Evolutionary conservation across 2,888 invertebrate species (phyloP).

Genomic region (Rhamnusium bicolor): DNA sequence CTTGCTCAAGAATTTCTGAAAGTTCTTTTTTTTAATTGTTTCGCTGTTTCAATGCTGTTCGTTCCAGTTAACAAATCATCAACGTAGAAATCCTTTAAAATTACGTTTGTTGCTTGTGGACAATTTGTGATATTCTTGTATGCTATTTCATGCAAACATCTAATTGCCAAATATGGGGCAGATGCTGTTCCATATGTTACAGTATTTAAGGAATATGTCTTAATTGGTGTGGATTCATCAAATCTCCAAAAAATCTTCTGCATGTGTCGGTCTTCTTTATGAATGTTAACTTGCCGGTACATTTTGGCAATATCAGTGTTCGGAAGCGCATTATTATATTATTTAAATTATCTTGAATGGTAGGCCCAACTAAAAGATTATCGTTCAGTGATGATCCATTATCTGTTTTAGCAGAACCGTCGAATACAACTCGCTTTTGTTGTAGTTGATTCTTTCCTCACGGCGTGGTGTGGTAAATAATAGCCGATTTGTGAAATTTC

Average conservation of each 20-base stretch:
- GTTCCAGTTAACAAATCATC: background rate
- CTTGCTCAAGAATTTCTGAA: too few species aligned
- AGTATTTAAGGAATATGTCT: conserved; percentile 45
- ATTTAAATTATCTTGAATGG: background rate
- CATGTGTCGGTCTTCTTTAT: conserved; percentile 41
- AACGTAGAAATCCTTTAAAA: background rate
- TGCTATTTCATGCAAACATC: conserved; percentile 43
- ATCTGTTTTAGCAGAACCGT: conserved; percentile 30
- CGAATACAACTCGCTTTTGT: conserved; percentile 44
- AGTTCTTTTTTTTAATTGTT: too few species aligned
- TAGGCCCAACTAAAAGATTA: background rate
- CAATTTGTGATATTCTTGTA: background rate
- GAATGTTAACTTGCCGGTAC: conserved; percentile 51
- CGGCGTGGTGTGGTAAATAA: conserved; percentile 38
- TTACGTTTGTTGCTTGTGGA: background rate
- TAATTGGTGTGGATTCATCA: conserved; percentile 32
- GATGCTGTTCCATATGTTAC: conserved; percentile 53
- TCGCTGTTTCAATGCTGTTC: background rate
- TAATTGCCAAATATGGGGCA: conserved; percentile 49
- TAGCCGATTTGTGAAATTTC: background rate
- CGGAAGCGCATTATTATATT: conserved; percentile 37
- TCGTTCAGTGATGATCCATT: background rate
- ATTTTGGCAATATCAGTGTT: conserved; percentile 56
- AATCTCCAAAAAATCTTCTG: conserved; percentile 56
- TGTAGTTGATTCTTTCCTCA: conserved; percentile 34